Evolutionary conservation across 2,797 vertebrate genomes (phyloP), one percentile per base, ranked within the genome.

Genomic region (Macropus fuliginosus): DNA sequence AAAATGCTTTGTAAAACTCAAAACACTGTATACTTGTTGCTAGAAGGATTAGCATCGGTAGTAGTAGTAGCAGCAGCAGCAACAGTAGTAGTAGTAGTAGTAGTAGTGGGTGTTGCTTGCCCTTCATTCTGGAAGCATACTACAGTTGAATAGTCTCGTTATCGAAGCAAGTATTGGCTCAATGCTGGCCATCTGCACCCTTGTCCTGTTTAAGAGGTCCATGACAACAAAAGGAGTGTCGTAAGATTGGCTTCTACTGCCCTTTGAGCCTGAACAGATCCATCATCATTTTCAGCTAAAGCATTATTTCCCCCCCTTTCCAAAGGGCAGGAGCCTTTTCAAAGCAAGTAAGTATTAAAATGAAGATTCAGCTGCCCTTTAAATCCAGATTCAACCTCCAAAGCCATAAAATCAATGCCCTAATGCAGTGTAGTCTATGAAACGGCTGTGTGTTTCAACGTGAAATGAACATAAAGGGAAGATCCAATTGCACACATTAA

Each of bases 351-450:
- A 90, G 62, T 95, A 94, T 95, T 96, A 94, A 96, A 96, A 95
- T 93, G 57, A 92, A 95, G 56, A 91, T 55, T 93, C 9, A 55
- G 50, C 92, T 95, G 54, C 91, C n/a, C 95, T 97, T 94, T 96
- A 55, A 92, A 46, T 94, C 94, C 66, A 87, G 14, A 10, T 52
- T 95, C 66, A 8, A 95, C 95, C 96, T 95, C 96, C 92, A 40
- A 94, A 89, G 90, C 93, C 95, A 93, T 91, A 16, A 52, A 90
- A 91, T 74, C 93, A 21, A 56, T 90, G 40, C 62, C 9, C 81
- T 81, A 95, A 95, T 94, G 81, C 34, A 16, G n/a, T 46, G 55
- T 28, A 94, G 52, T 93, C 66, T 89, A 90, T 59, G 94, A 92
- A 50, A 91, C 56, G 21, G 31, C 74, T 74, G 1, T 24, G 14